Evolutionary conservation across 2,888 invertebrate species (phyloP).

Genomic region (Folsomia candida): DNA sequence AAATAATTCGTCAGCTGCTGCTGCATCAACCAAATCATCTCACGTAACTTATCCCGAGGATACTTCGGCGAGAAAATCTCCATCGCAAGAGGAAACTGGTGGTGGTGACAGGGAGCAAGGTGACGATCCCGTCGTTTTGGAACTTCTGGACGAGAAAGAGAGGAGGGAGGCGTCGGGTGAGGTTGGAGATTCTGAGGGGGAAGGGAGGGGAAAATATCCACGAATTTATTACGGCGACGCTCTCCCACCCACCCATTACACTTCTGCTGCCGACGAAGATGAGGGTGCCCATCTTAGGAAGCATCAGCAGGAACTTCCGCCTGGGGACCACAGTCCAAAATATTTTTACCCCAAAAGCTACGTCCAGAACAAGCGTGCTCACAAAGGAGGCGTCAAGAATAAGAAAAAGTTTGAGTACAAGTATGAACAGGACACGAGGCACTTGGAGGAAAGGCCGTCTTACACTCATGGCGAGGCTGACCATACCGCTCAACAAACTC

Average conservation of each 20-base stretch:
- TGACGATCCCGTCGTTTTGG: not conserved
- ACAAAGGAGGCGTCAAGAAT: not conserved
- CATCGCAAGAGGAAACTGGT: not conserved
- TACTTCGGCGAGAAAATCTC: not conserved
- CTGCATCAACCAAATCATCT: not conserved
- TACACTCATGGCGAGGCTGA: not conserved
- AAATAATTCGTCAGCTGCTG: not conserved
- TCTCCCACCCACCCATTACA: not conserved
- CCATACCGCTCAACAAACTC: not conserved
- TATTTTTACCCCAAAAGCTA: constrained; percentile 31
- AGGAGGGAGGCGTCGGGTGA: not conserved
- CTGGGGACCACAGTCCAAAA: constrained; percentile 10
- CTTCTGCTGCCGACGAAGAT: not conserved
- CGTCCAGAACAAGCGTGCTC: not conserved
- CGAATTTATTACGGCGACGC: constrained; percentile 31
- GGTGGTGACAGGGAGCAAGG: not conserved
- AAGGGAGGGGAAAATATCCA: constrained; percentile 21
- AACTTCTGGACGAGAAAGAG: not conserved
- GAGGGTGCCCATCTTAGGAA: constrained; percentile 1
- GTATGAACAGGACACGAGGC: not conserved
- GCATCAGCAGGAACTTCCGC: not conserved
- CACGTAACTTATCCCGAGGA: not conserved
- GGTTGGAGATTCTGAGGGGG: too few relatives aligned
- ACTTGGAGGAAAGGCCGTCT: not conserved
- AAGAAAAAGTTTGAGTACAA: constrained; percentile 16